These are phyloP conservation scores for Polyploca ridens DNA, from an alignment of 2,888 invertebrate species.

Conservation along the genomic window DNA sequence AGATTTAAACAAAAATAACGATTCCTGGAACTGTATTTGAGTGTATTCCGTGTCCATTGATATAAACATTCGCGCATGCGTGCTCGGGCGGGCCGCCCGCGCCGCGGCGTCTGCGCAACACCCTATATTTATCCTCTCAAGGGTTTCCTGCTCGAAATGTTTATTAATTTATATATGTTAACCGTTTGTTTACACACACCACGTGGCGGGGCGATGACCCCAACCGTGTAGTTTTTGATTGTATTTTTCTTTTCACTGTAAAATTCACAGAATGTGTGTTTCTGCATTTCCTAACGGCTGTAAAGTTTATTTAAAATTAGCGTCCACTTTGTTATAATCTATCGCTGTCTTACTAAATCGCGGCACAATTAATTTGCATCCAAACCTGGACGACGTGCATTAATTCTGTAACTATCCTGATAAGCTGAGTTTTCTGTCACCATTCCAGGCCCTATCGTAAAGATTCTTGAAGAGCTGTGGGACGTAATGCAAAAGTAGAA, in stretches of 20 bases:
- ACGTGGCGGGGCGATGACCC: slow-evolving; percentile 75
- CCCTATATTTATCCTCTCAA: slow-evolving; percentile 77
- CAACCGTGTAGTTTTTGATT: slow-evolving; percentile 50
- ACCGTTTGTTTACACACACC: slow-evolving; percentile 73
- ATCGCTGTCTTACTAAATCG: neutral
- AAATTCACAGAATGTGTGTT: slow-evolving; percentile 45
- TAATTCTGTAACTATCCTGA: slow-evolving; percentile 1
- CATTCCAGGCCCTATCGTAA: slow-evolving; percentile 11
- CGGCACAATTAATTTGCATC: neutral
- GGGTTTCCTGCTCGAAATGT: slow-evolving; percentile 76
- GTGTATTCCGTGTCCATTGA: slow-evolving; percentile 61
- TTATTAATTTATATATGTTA: slow-evolving; percentile 76
- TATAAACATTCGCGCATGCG: slow-evolving; percentile 69
- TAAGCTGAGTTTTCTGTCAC: slow-evolving; percentile 15
- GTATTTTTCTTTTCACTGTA: slow-evolving; percentile 42
- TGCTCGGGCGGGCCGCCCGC: slow-evolving; percentile 42
- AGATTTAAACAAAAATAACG: slow-evolving; percentile 40
- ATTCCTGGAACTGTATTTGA: slow-evolving; percentile 48
- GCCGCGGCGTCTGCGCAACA: slow-evolving; percentile 69
- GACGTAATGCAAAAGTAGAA: slow-evolving; percentile 1
- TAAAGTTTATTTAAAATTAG: slow-evolving; percentile 26
- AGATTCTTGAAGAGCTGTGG: neutral
- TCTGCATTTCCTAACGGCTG: slow-evolving; percentile 33
- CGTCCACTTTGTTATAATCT: slow-evolving; percentile 13
- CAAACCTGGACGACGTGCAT: neutral